Base-by-base conservation (phyloP, 2,797 vertebrate species). In the Anomalospiza imberbis region DNA sequence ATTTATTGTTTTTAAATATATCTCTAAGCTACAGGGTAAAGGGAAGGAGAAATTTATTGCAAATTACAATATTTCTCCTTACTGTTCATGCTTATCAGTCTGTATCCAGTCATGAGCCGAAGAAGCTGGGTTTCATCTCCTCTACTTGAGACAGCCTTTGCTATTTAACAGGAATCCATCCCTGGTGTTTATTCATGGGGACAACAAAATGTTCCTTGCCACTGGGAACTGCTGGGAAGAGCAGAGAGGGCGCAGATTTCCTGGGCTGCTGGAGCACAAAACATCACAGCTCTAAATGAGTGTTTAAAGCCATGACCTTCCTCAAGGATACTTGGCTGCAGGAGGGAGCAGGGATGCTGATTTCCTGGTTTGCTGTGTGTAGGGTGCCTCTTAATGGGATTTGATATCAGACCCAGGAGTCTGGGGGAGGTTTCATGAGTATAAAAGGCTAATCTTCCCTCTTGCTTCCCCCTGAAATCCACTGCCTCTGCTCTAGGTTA, bases 1-100 rank as follows among this genome's bases (percentile, higher is more conserved):
- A 60, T 47, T 29, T 93, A 86, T 70, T 91, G 58, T 57, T 94
- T 94, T 96, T 63, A 82, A 90, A 84, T 65, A 18, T 86, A 76
- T 79, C 73, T 88, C 26, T 54, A 48, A 70, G 79, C 79, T 73
- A 44, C 0, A 0, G 28, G 51, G 31, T 29, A 55, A 84, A 84
- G 17, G 20, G 34, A 85, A 80, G 32, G 40, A 81, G 32, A 85
- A 91, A 88, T 62, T 51, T 66, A 50, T 47, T 58, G 36, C 20
- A 85, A 78, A 86, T 81, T 54, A 74, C 63, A 70, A 9, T 67
- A 71, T 88, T 88, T 82, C 40, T 82, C 40, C 55, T 76, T 16
- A 20, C 32, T 66, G 11, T 40, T 84, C 60, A 7, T 0, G 0
- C 32, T 89, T 84, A 81, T 21, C 53, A 42, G 38, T 28, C 66